Conservation (phyloP, 2,113 vertebrate genomes). For the Empidonax traillii region DNA sequence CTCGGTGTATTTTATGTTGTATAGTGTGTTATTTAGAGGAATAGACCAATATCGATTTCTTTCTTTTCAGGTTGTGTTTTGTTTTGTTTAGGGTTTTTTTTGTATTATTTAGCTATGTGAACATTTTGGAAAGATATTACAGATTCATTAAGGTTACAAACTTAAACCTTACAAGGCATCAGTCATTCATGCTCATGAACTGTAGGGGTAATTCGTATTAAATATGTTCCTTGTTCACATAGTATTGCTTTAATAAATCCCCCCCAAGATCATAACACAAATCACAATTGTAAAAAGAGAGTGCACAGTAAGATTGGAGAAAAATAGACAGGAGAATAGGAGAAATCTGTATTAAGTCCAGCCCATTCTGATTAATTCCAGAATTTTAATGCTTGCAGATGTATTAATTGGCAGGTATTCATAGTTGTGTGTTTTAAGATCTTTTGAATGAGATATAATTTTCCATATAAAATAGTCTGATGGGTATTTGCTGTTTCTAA, state of each 20-base stretch:
- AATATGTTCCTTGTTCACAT: background rate
- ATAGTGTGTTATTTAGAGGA: constrained; percentile 43
- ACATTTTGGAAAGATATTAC: constrained; percentile 29
- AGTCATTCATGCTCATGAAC: constrained; percentile 33
- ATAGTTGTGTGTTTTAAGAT: constrained; percentile 34
- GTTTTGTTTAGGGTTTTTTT: background rate
- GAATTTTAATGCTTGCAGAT: constrained; percentile 46
- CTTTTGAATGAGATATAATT: constrained; percentile 60
- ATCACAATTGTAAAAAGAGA: constrained; percentile 13
- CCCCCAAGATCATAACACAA: background rate
- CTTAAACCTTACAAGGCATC: constrained; percentile 14
- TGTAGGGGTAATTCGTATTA: constrained; percentile 23
- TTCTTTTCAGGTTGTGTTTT: background rate
- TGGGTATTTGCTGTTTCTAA: constrained; percentile 63
- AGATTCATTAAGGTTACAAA: constrained; percentile 49
- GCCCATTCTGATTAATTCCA: constrained; percentile 40
- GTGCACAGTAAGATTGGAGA: background rate
- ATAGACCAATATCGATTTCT: constrained; percentile 19
- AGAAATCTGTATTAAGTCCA: constrained; percentile 1
- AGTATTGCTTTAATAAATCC: constrained; percentile 31
- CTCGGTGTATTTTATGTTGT: constrained; percentile 13
- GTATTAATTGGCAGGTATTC: constrained; percentile 22
- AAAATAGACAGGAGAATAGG: background rate
- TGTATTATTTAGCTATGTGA: background rate
- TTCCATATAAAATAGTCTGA: constrained; percentile 50